Evolutionary conservation across 2,797 vertebrate genomes (phyloP).

Genomic region (Coracias cyanogaster): DNA sequence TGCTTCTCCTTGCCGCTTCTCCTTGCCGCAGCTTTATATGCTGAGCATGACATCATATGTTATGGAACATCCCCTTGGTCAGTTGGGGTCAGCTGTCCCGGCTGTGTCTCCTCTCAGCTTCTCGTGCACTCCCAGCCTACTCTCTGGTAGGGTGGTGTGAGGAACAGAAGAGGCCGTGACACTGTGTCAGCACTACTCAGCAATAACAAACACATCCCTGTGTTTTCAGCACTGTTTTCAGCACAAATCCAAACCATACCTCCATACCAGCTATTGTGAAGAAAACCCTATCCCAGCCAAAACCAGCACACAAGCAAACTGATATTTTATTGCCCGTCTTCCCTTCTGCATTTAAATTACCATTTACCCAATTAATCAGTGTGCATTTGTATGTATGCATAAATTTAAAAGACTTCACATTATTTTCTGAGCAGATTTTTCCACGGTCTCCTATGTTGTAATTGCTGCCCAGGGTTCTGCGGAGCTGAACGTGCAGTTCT

Average conservation of each 20-base stretch:
- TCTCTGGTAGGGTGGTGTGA: not conserved
- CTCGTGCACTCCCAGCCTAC: not conserved
- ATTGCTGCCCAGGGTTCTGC: not conserved
- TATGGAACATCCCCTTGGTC: not conserved
- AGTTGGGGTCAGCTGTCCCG: not conserved
- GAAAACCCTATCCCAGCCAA: not conserved
- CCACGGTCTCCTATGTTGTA: not conserved
- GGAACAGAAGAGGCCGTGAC: not conserved
- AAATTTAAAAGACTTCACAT: conserved; percentile 10
- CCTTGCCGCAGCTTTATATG: not conserved
- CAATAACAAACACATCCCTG: not conserved
- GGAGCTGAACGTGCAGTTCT: not conserved
- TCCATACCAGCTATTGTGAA: not conserved
- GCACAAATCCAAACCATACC: not conserved
- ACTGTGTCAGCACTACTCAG: not conserved
- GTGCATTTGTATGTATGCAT: not conserved
- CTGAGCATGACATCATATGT: not conserved
- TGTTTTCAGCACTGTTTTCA: not conserved
- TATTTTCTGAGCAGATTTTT: not conserved
- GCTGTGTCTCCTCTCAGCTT: not conserved
- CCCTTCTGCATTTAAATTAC: conserved; percentile 4
- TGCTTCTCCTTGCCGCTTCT: not conserved
- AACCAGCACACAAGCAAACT: not conserved
- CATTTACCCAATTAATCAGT: not conserved
- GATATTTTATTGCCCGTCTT: not conserved